A percentile compares a stretch with the other conserved stretches of the same genome.
Conservation (phyloP, 2,888 invertebrate species). For the Rhodophaea formosa region DNA sequence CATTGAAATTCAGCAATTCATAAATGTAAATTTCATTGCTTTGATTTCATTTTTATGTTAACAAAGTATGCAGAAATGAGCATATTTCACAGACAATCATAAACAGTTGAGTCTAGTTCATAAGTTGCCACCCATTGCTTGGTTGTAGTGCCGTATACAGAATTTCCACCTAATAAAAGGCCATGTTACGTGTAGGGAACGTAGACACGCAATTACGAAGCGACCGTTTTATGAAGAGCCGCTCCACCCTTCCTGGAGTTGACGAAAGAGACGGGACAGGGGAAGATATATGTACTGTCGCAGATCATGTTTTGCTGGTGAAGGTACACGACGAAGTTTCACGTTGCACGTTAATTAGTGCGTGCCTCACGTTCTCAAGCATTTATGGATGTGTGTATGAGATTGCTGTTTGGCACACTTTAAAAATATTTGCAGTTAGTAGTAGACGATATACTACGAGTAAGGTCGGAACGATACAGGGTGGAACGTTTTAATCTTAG, state of each 20-base stretch:
- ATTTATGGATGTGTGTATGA: conserved; percentile 60
- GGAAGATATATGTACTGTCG: conserved; percentile 53
- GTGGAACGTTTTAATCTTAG: too few relatives aligned
- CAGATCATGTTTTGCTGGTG: conserved; percentile 60
- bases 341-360: conserved; percentile 79
- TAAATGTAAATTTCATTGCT: conserved; percentile 49
- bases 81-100: conserved; percentile 29
- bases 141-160: conserved; percentile 69
- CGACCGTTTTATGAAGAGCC: conserved; percentile 60
- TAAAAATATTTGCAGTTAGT: conserved; percentile 38
- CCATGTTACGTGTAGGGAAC: conserved; percentile 75
- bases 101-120: conserved; percentile 47
- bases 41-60: conserved; percentile 15
- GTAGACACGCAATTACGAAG: conserved; percentile 75
- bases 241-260: conserved; percentile 46
- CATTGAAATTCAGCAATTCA: conserved; percentile 38
- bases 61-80: conserved; percentile 15
- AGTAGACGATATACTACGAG: conserved; percentile 1
- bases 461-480: too few relatives aligned
- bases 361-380: conserved; percentile 69
- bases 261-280: conserved; percentile 44
- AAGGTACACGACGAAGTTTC: conserved; percentile 66
- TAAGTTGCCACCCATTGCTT: conserved; percentile 58
- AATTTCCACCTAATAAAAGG: conserved; percentile 81
- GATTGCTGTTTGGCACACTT: conserved; percentile 49